Evolutionary conservation across 1,140 invertebrate genomes (phyloP).

Genomic region (Teleogryllus occipitalis): DNA sequence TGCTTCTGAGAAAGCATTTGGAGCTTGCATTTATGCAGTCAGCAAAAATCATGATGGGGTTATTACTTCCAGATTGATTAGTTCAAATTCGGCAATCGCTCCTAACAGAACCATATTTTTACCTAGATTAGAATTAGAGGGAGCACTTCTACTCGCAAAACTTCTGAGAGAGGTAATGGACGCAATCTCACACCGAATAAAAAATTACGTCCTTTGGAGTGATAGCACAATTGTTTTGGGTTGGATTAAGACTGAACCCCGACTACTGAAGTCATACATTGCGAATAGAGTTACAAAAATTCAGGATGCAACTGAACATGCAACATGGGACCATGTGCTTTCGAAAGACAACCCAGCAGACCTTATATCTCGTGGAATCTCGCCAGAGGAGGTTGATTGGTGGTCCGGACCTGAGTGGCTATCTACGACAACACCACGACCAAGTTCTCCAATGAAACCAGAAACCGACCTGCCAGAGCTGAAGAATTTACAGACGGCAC

Average conservation of each 20-base stretch:
- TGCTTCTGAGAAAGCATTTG: no score
- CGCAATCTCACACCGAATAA: no score
- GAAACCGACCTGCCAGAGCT: background rate
- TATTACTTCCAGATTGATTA: no score
- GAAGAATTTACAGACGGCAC: background rate
- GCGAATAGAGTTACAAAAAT: constrained; percentile 32
- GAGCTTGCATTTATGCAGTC: no score
- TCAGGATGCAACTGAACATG: constrained; percentile 23
- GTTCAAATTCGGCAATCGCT: no score
- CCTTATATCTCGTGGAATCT: constrained; percentile 23
- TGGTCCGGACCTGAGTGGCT: constrained; percentile 21
- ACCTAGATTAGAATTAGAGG: no score
- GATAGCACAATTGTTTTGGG: no score
- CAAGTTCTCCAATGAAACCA: background rate
- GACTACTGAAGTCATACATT: constrained; percentile 31
- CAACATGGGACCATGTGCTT: constrained; percentile 28
- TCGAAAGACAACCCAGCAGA: constrained; percentile 29
- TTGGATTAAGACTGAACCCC: background rate
- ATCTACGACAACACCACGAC: background rate
- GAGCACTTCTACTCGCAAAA: no score
- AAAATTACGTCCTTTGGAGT: no score
- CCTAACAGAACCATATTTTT: no score
- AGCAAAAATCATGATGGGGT: no score
- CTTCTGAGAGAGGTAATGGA: no score
- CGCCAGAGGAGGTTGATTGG: background rate